These are phyloP conservation scores for Cryptophagus acutangulus DNA, from an alignment of 2,888 invertebrate genomes.

Conservation along the genomic window DNA sequence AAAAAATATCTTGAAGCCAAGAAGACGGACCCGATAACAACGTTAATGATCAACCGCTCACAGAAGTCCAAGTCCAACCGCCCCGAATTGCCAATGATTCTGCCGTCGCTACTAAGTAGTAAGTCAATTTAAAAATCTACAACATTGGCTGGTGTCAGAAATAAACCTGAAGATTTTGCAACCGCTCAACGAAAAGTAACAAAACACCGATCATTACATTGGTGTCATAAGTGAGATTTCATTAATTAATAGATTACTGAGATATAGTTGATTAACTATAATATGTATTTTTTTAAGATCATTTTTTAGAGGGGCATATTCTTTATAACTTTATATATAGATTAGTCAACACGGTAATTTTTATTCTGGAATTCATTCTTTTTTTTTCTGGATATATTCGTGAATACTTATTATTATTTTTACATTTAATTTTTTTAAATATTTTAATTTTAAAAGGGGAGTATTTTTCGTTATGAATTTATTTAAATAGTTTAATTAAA, in stretches of 20 bases:
- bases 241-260: slow-evolving; percentile 57
- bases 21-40: no score
- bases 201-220: no score
- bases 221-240: slow-evolving; percentile 65
- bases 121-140: no score
- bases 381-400: slow-evolving; percentile 50
- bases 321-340: slow-evolving; percentile 60
- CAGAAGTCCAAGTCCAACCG: no score
- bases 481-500: slow-evolving; percentile 64
- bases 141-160: no score
- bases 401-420: slow-evolving; percentile 57
- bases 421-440: slow-evolving; percentile 63
- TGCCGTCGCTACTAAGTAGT: no score
- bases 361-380: slow-evolving; percentile 51
- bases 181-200: no score
- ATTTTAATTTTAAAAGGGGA: slow-evolving; percentile 48
- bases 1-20: no score
- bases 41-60: no score
- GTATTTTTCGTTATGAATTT: slow-evolving; percentile 46
- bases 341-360: slow-evolving; percentile 58
- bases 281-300: slow-evolving; percentile 54
- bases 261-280: slow-evolving; percentile 51
- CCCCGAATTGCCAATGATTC: no score
- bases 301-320: slow-evolving; percentile 63
- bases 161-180: no score